phyloP scores from a whole-genome alignment of 2,888 invertebrate species.

The Malthinus flaveolus region DNA sequence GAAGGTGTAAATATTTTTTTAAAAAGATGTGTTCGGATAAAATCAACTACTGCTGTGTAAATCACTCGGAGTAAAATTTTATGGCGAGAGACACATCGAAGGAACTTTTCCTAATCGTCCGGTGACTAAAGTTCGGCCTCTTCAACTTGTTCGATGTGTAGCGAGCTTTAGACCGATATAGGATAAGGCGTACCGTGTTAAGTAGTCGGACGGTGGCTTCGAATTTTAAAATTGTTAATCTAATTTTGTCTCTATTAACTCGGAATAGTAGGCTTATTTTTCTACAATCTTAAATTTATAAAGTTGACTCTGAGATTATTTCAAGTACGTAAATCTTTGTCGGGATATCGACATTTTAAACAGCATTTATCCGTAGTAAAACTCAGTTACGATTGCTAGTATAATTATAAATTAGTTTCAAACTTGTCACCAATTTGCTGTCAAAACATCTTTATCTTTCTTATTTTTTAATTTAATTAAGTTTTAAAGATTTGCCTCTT shows the following conservation, averaged over 20 bases:
- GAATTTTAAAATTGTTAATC: slow-evolving; percentile 22
- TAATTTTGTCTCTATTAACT: slow-evolving; percentile 27
- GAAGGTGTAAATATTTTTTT: slow-evolving; percentile 51
- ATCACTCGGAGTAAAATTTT: slow-evolving; percentile 41
- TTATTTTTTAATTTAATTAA: slow-evolving; percentile 41
- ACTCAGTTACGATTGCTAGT: slow-evolving; percentile 49
- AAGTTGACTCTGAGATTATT: slow-evolving; percentile 36
- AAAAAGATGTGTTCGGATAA: slow-evolving; percentile 46
- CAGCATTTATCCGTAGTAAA: slow-evolving; percentile 51
- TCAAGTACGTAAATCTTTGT: slow-evolving; percentile 51
- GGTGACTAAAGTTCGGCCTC: too few species aligned
- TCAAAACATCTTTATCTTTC: slow-evolving; percentile 49
- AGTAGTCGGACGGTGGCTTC: slow-evolving; percentile 47
- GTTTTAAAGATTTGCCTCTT: slow-evolving; percentile 29
- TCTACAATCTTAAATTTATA: slow-evolving; percentile 28
- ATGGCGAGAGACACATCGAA: slow-evolving; percentile 19
- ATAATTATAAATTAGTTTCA: slow-evolving; percentile 54
- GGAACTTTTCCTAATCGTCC: slow-evolving; percentile 11
- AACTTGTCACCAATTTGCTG: slow-evolving; percentile 53
- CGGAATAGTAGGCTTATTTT: slow-evolving; percentile 19
- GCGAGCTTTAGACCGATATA: slow-evolving; percentile 45
- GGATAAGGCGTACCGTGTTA: slow-evolving; percentile 47
- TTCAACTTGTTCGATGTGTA: slow-evolving; percentile 33
- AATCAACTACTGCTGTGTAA: slow-evolving; percentile 48
- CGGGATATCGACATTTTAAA: slow-evolving; percentile 47